These are phyloP conservation scores for Fregata magnificens DNA, from an alignment of 2,113 vertebrate genomes.

Conservation along the genomic window DNA sequence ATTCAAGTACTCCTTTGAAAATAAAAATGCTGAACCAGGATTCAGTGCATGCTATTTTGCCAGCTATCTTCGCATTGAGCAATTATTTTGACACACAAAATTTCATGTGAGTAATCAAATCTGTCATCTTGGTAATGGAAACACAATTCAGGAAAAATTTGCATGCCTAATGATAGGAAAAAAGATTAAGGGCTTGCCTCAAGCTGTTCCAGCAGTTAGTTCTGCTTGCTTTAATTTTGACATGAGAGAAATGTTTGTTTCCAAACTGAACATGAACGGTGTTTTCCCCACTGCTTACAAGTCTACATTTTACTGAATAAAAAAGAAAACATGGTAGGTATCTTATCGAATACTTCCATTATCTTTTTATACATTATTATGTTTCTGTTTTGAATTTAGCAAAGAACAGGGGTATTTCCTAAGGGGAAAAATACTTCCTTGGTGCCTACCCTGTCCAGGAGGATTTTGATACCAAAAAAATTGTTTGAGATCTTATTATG, in stretches of 20 bases:
- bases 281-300: neutral
- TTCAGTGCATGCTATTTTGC: constrained; percentile 23
- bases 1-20: neutral
- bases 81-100: constrained; percentile 43
- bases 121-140: constrained; percentile 31
- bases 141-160: constrained; percentile 15
- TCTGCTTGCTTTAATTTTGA: constrained; percentile 22
- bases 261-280: neutral
- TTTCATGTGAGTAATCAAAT: constrained; percentile 38
- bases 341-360: neutral
- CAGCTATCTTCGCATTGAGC: neutral
- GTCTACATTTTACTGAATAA: neutral
- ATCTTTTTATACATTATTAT: neutral
- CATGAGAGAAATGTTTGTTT: neutral
- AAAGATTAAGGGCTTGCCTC: neutral
- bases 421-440: neutral
- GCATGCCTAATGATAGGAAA: constrained; percentile 23
- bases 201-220: constrained; percentile 4
- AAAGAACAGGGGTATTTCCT: neutral
- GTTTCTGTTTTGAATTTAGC: neutral
- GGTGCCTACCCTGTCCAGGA: neutral
- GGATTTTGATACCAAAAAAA: neutral
- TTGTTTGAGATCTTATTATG: neutral
- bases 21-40: neutral
- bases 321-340: constrained; percentile 29